Evolutionary conservation across 2,797 vertebrate species (phyloP).

Genomic region (Tinamus major): DNA sequence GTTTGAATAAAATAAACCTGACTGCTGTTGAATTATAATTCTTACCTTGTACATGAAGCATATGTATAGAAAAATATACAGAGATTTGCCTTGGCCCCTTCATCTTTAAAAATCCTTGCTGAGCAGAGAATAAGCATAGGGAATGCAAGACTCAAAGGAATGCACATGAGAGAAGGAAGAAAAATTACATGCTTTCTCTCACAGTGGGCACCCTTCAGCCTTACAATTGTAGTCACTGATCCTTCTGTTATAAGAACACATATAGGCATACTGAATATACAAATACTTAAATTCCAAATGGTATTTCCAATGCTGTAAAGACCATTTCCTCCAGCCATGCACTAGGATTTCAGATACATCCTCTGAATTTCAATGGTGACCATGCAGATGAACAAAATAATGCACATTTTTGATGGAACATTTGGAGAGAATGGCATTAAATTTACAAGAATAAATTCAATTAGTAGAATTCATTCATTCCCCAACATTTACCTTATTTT

Average conservation of each 20-base stretch:
- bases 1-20: slow-evolving; percentile 4
- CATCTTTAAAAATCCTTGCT: background rate
- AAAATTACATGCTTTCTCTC: background rate
- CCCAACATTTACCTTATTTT: slow-evolving; percentile 63
- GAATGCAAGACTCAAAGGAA: background rate
- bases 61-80: background rate
- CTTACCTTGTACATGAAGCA: background rate
- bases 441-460: slow-evolving; percentile 65
- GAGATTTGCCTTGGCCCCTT: background rate
- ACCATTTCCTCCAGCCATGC: background rate
- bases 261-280: background rate
- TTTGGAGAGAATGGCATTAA: slow-evolving; percentile 50
- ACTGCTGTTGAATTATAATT: background rate
- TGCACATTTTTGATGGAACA: slow-evolving; percentile 59
- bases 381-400: slow-evolving; percentile 57
- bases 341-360: background rate
- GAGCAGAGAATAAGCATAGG: background rate
- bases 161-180: background rate
- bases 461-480: slow-evolving; percentile 47
- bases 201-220: background rate
- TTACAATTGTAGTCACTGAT: background rate
- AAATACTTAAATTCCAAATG: slow-evolving; percentile 17
- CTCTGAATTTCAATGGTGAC: slow-evolving; percentile 54
- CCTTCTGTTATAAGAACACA: background rate
- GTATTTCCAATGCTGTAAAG: slow-evolving; percentile 24